phyloP scores from a whole-genome alignment of 2,888 invertebrate species.

The Sympetrum striolatum region DNA sequence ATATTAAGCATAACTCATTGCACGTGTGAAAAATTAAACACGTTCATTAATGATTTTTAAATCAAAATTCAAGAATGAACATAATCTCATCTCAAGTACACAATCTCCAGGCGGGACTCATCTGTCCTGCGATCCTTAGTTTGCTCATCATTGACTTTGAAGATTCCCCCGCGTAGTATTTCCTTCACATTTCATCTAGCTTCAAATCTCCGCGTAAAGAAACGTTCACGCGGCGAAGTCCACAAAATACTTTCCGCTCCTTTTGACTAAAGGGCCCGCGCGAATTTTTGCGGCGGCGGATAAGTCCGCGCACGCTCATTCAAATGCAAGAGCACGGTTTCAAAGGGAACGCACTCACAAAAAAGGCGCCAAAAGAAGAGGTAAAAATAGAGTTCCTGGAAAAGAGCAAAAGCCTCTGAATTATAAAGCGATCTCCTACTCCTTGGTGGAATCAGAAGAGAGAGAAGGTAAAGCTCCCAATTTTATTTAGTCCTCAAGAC shows the following conservation, averaged over 20 bases:
- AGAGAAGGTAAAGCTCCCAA: neutral
- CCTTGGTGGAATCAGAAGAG: neutral
- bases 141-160: too few species aligned
- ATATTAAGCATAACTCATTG: too few species aligned
- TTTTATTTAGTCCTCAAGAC: neutral
- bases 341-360: neutral
- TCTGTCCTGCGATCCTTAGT: too few species aligned
- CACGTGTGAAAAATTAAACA: too few species aligned
- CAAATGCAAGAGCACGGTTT: slow-evolving; percentile 4
- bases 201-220: neutral
- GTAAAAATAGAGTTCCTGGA: neutral
- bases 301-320: neutral
- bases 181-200: too few species aligned
- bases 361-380: neutral
- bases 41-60: too few species aligned
- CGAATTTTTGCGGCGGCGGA: neutral
- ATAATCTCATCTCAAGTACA: too few species aligned
- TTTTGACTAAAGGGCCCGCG: neutral
- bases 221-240: neutral
- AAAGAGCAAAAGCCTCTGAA: neutral
- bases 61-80: too few species aligned
- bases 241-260: neutral
- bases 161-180: too few species aligned
- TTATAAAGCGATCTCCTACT: neutral
- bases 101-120: too few species aligned